Evolutionary conservation across 2,888 invertebrate genomes (phyloP).

Genomic region (Cremastinae sp.): DNA sequence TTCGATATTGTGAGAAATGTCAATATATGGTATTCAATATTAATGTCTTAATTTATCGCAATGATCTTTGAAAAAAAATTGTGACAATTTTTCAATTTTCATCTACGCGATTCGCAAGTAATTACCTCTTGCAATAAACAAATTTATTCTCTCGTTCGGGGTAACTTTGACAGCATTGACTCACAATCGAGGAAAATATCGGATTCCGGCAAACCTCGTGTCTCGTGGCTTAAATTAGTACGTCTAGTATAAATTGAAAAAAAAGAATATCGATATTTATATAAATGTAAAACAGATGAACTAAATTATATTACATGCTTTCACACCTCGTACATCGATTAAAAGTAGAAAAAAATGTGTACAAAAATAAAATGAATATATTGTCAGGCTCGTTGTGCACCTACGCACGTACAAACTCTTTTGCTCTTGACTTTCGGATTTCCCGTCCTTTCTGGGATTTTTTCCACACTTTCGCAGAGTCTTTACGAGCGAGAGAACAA

Average conservation of each 20-base stretch:
- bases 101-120: too few species aligned
- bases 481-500: constrained; percentile 53
- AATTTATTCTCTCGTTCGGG: too few species aligned
- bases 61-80: too few species aligned
- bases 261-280: constrained; percentile 42
- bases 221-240: constrained; percentile 46
- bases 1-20: too few species aligned
- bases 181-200: not conserved
- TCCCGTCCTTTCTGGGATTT: constrained; percentile 42
- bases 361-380: constrained; percentile 15
- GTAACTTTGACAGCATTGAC: too few species aligned
- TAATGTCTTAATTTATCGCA: too few species aligned
- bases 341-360: constrained; percentile 18
- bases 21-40: too few species aligned
- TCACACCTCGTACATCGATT: constrained; percentile 59
- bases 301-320: constrained; percentile 56
- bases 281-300: constrained; percentile 30
- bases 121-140: too few species aligned
- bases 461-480: constrained; percentile 39
- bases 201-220: constrained; percentile 20
- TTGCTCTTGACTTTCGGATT: constrained; percentile 6
- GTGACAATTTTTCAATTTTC: too few species aligned
- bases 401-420: constrained; percentile 60
- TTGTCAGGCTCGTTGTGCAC: constrained; percentile 45
- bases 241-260: constrained; percentile 52